Evolutionary conservation across 2,797 vertebrate species (phyloP).

Genomic region (Oceanodroma leucorhoa): DNA sequence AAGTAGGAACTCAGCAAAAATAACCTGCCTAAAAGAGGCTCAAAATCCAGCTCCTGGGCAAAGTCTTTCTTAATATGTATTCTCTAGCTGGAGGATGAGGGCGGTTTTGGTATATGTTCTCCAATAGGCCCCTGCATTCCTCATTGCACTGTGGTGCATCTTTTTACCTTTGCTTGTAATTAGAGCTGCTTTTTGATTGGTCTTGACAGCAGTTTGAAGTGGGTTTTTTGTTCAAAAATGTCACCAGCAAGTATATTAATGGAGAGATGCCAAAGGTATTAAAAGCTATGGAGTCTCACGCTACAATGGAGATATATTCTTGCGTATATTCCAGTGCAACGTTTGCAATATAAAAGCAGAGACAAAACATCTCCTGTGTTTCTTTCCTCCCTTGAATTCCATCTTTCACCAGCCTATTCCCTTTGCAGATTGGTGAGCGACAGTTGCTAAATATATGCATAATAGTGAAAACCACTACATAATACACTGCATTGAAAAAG

Average conservation of each 20-base stretch:
- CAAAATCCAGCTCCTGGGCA: background rate
- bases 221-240: background rate
- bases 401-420: background rate
- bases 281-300: background rate
- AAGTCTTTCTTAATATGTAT: background rate
- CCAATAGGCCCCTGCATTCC: background rate
- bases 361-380: background rate
- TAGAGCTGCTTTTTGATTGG: background rate
- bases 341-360: slow-evolving; percentile 5
- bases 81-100: background rate
- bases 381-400: slow-evolving; percentile 13
- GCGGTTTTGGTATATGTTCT: background rate
- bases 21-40: background rate
- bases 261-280: background rate
- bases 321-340: background rate
- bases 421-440: background rate
- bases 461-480: slow-evolving; percentile 49
- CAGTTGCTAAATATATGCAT: slow-evolving; percentile 56
- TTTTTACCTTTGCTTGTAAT: background rate
- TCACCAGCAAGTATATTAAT: background rate
- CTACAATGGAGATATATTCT: background rate
- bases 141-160: background rate
- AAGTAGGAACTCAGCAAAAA: background rate
- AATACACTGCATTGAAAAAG: slow-evolving; percentile 28
- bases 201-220: background rate